Percentiles rank a stretch among this genome's conserved stretches.
Conservation (phyloP, 2,113 vertebrate genomes). For the Regulus satrapa region DNA sequence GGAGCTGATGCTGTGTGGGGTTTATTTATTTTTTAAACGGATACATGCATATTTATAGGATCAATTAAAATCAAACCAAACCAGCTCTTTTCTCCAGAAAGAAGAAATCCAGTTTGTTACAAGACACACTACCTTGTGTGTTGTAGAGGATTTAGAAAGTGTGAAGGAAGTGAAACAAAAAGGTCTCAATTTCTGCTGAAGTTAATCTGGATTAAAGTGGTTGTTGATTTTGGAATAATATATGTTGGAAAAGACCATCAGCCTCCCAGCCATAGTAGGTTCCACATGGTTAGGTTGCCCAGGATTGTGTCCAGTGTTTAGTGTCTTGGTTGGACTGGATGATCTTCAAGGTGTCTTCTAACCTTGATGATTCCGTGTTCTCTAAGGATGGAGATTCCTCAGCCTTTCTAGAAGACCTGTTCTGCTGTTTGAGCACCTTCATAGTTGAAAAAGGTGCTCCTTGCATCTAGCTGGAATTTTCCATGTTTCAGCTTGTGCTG, state of each 20-base stretch:
- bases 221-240: not conserved
- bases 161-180: not conserved
- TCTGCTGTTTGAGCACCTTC: not conserved
- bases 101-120: not conserved
- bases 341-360: not conserved
- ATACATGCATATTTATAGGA: not conserved
- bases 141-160: not conserved
- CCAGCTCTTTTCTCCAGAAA: not conserved
- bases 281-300: not conserved
- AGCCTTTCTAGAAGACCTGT: not conserved
- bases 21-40: not conserved
- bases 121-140: not conserved
- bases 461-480: not conserved
- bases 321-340: not conserved
- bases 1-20: not conserved
- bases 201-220: not conserved
- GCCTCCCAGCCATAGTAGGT: not conserved
- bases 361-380: not conserved
- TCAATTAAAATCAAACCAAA: not conserved
- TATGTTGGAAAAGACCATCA: not conserved
- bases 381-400: not conserved
- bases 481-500: not conserved
- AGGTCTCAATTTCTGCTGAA: not conserved
- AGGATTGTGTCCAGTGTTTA: not conserved
- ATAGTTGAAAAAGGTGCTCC: not conserved